These are phyloP conservation scores for Taenioides sp. DNA, from an alignment of 2,797 vertebrate species.

Conservation along the genomic window DNA sequence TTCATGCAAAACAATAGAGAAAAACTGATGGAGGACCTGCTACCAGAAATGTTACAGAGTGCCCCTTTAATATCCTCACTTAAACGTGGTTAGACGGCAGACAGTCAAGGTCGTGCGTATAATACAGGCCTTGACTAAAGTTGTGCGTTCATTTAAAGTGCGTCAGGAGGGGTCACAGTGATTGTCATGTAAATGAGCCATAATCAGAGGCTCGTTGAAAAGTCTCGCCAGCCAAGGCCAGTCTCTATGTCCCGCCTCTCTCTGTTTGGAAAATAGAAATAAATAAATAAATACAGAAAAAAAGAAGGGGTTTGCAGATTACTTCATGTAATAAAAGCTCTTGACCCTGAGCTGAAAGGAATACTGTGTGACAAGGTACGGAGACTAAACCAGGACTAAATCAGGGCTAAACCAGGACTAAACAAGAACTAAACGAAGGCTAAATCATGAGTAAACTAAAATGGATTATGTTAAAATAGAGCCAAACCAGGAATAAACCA, in stretches of 20 bases:
- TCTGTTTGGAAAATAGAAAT: not conserved
- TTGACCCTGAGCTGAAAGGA: constrained; percentile 27
- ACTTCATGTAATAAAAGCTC: constrained; percentile 17
- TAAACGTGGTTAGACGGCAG: too few species aligned
- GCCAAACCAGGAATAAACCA: too few species aligned
- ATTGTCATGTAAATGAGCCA: constrained; percentile 32
- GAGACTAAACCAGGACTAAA: not conserved
- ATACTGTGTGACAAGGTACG: not conserved
- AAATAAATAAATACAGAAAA: not conserved
- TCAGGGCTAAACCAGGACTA: too few species aligned
- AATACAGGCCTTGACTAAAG: constrained; percentile 10
- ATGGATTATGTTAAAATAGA: too few species aligned
- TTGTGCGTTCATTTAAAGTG: constrained; percentile 39
- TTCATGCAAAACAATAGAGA: too few species aligned
- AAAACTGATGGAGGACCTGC: too few species aligned
- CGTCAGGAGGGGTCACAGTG: constrained; percentile 44
- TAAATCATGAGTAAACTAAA: too few species aligned
- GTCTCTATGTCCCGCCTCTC: constrained; percentile 14
- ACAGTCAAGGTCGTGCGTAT: too few species aligned
- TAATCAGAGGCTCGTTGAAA: constrained; percentile 26
- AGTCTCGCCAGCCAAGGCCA: constrained; percentile 29
- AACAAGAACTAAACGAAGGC: too few species aligned
- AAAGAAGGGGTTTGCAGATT: constrained; percentile 17
- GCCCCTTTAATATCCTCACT: too few species aligned
- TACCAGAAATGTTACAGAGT: too few species aligned